Evolutionary conservation across 1,140 invertebrate species (phyloP), one percentile per base, ranked within the genome.

Genomic region (Propsilocerus akamusi): DNA sequence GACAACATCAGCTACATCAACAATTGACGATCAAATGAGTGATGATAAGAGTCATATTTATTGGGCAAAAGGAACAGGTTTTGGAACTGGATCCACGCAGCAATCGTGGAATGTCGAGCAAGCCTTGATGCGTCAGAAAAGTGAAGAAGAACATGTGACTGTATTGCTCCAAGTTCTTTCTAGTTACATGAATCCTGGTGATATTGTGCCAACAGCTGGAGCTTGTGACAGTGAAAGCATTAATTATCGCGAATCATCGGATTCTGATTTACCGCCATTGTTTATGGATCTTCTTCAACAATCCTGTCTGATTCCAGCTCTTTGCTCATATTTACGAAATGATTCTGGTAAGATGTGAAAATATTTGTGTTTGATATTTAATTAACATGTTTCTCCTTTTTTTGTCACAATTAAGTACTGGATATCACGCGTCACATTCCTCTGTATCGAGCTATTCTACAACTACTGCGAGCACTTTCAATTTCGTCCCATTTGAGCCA

Each of bases 81-180:
- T 94, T 66, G 93, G 92, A 11, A 94, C 91, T 0, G 93, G 93
- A 1, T 93, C 88, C 1, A 96, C 89, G 2, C 83, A 88, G 50
- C 91, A 94, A 58, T 87, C 85, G 25, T 97, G 92, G 92, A 92
- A 97, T 66, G 87, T 95, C 8, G 90, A 95, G 58, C 86, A 93
- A 58, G 89, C 89, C 23, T 64, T 96, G n/a, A 62, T 88, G 47
- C 72, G 87, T 10, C 89, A 94, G 63, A 77, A 80, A 46, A 85
- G 83, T 53, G 89, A 96, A 66, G 91, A 96, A 61, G 88, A 94
- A 63, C 88, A 95, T 60, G 89, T 94, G 5, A 90, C 89, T 1
- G 88, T 81, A 54, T 61, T 88, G 20, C 58, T 87, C 25, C 74
- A 81, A 60, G 83, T 91, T 2, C 64, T 92, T 50, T 83, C 86